phyloP scores from a whole-genome alignment of 1,140 invertebrate species.

The Galendromus occidentalis region DNA sequence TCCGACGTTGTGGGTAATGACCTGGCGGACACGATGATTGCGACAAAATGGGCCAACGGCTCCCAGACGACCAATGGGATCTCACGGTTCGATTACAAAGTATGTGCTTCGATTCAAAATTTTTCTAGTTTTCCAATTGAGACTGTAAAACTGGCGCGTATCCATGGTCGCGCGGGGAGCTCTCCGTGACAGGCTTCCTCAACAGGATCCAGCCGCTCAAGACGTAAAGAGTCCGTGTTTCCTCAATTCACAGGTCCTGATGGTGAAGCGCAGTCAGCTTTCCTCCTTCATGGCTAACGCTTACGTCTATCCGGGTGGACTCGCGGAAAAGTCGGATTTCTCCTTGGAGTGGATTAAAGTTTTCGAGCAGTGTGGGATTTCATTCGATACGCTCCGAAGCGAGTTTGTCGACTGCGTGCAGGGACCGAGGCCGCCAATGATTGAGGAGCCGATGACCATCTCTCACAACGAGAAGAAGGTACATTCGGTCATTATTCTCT shows the following conservation, averaged over 20 bases:
- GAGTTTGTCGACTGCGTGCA: slow-evolving; percentile 13
- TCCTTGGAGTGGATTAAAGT: slow-evolving; percentile 45
- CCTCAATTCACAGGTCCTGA: slow-evolving; percentile 35
- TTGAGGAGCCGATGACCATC: slow-evolving; percentile 18
- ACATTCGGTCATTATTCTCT: too few relatives aligned
- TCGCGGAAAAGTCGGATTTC: slow-evolving; percentile 42
- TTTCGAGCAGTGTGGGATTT: slow-evolving; percentile 30
- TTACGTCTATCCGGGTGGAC: slow-evolving; percentile 63
- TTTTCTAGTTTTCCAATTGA: too few relatives aligned
- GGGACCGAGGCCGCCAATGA: slow-evolving; percentile 21
- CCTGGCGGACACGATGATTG: slow-evolving; percentile 14
- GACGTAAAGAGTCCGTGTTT: too few relatives aligned
- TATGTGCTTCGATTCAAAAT: too few relatives aligned
- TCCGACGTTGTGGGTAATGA: slow-evolving; percentile 19
- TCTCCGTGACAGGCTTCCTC: too few relatives aligned
- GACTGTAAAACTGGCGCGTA: too few relatives aligned
- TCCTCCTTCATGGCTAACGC: slow-evolving; percentile 45
- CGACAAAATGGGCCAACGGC: background rate
- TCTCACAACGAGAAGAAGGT: background rate
- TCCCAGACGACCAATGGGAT: background rate
- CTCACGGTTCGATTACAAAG: background rate
- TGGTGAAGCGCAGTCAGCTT: slow-evolving; percentile 40
- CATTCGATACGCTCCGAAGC: slow-evolving; percentile 9
- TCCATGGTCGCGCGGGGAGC: too few relatives aligned
- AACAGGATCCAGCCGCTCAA: too few relatives aligned